Evolutionary conservation across 1,140 invertebrate genomes (phyloP).

Genomic region (Drosophila paulistorum): DNA sequence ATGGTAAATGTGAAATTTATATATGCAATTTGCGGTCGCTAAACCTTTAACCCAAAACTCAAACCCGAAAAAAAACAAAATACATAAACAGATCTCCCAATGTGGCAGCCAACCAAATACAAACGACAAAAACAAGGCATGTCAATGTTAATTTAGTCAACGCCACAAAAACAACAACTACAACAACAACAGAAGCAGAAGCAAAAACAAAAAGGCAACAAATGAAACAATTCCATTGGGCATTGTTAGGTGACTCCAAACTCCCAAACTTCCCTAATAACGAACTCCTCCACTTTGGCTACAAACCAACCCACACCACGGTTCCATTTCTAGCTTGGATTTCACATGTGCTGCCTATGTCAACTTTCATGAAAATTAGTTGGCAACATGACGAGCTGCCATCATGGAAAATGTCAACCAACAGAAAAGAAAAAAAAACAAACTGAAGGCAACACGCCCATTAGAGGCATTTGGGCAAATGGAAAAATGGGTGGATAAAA

Average conservation of each 20-base stretch:
- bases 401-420: slow-evolving; percentile 52
- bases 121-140: slow-evolving; percentile 47
- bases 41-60: slow-evolving; percentile 61
- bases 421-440: slow-evolving; percentile 15
- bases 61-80: slow-evolving; percentile 2
- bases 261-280: slow-evolving; percentile 21
- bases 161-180: slow-evolving; percentile 48
- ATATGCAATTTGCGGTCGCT: slow-evolving; percentile 54
- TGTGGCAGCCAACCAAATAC: slow-evolving; percentile 55
- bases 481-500: slow-evolving; percentile 2
- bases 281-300: no score
- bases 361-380: slow-evolving; percentile 81
- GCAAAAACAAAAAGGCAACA: slow-evolving; percentile 19
- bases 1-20: slow-evolving; percentile 75
- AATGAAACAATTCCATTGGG: slow-evolving; percentile 77
- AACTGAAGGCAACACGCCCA: slow-evolving; percentile 58
- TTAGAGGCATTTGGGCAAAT: slow-evolving; percentile 28
- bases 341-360: slow-evolving; percentile 78
- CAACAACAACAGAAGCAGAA: slow-evolving; percentile 5
- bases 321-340: slow-evolving; percentile 49
- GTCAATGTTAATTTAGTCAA: slow-evolving; percentile 82
- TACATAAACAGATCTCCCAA: slow-evolving; percentile 45
- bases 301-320: slow-evolving; percentile 7
- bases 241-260: slow-evolving; percentile 63
- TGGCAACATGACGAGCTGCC: slow-evolving; percentile 82